Base-by-base conservation (phyloP, 2,797 vertebrate genomes). In the Xiphorhynchus erythropygius region DNA sequence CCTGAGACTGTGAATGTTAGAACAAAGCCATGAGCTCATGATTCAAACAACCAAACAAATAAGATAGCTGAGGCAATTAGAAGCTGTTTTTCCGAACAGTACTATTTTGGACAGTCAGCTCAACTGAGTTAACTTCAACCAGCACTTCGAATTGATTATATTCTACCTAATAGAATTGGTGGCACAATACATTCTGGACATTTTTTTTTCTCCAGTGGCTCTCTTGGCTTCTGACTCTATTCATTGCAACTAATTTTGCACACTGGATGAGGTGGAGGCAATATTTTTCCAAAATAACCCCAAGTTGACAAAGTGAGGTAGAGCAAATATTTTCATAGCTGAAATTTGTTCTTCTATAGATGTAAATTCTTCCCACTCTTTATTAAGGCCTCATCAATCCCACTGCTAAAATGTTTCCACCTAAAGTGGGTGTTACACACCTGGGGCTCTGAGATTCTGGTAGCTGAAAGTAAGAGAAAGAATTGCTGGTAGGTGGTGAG, bases 41-140 rank as follows among this genome's bases (percentile, higher is more conserved):
- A 74, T 27, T 89, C 63, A 47, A 90, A 53, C 42, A 82, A 42
- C 13, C 57, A 74, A 63, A 89, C 42, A 77, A 83, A 33, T 37
- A 64, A 47, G 25, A 56, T 30, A 65, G 8, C 16, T 75, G 55
- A 78, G 33, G 33, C 39, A 84, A 57, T 32, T 33, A 53, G 44
- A 79, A 74, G 39, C 17, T 46, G 19, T 63, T 82, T 77, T 79
- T 68, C 44, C 49, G 53, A 80, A 74, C 28, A 37, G 12, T 0
- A 1, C 11, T 65, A 2, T 53, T 82, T 64, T 44, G 44, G n/a
- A 68, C 50, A 28, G 52, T 63, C 47, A 73, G 28, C 32, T 83
- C 55, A 79, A 59, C 23, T 7, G 4, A 32, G 19, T 35, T 39
- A 62, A 65, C 69, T 75, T 87, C 53, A 80, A 32, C 23, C 35